Percentiles rank a stretch among this genome's conserved stretches.
phyloP scores from a whole-genome alignment of 2,888 invertebrate genomes.

The Julus scanicus region DNA sequence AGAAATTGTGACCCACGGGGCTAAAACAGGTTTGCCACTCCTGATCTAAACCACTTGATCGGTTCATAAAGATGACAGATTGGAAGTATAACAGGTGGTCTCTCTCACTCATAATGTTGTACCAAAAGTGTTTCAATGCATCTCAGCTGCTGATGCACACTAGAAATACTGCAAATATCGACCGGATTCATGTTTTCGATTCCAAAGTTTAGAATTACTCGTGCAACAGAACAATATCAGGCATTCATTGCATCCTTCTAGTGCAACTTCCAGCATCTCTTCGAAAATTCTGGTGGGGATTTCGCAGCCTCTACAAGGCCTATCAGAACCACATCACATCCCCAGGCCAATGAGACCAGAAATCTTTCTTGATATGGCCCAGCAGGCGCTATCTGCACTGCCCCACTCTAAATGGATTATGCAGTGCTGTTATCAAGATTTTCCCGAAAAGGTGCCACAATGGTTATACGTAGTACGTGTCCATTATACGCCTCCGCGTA shows the following conservation, averaged over 20 bases:
- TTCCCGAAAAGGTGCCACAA: conserved; percentile 17
- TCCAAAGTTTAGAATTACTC: neutral
- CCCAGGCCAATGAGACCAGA: conserved; percentile 13
- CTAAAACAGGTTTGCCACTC: too few species aligned
- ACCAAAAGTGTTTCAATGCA: too few species aligned
- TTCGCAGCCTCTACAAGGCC: neutral
- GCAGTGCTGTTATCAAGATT: conserved; percentile 29
- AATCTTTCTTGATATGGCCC: neutral
- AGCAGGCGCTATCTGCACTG: conserved; percentile 16
- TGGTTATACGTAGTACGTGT: neutral
- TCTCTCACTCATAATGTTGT: too few species aligned
- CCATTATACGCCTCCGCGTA: neutral
- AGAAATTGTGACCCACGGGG: too few species aligned
- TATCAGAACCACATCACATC: neutral
- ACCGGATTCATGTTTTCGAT: neutral
- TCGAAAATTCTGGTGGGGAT: neutral
- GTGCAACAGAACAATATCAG: neutral
- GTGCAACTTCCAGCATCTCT: neutral
- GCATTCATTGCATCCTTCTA: neutral
- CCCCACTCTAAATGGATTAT: conserved; percentile 33
- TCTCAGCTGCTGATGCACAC: neutral
- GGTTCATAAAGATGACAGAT: too few species aligned
- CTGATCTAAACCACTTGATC: too few species aligned
- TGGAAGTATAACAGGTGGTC: too few species aligned
- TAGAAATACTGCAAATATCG: neutral